Base-by-base conservation (phyloP, 2,113 vertebrate genomes). In the Plecotus auritus region DNA sequence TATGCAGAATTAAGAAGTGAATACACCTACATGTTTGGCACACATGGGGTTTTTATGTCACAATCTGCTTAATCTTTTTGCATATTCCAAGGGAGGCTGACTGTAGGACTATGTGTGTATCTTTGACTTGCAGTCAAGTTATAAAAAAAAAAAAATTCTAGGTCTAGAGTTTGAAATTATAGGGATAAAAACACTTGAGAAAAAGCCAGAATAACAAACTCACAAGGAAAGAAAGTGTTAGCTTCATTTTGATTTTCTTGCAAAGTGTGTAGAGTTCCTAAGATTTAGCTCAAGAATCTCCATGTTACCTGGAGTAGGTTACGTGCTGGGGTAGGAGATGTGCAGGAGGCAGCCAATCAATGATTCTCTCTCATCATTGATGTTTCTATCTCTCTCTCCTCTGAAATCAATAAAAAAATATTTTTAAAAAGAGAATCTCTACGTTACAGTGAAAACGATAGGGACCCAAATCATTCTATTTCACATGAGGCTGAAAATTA, bases 41-140 rank as follows among this genome's bases (percentile, higher is more conserved):
- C 73, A 76, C 77, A 42, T 86, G 61, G 73, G 80, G 16, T 78
- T 95, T 91, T 82, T 83, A 88, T 92, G 95, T 93, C 78, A 83
- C 97, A 97, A 92, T 96, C 95, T 97, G 96, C 94, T 96, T 76
- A 40, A 92, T 95, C 83, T 73, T 83, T 81, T 74, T 74, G 47
- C 67, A 82, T 77, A 92, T 96, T 92, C 85, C 82, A 70, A 95
- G 74, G 77, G 92, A 94, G 81, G 67, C 49, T 95, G 12, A 13
- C 82, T 92, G 92, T 93, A 95, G 97, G 96, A 95, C 95, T 93
- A n/a, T 91, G 59, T 91, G 66, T 93, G 61, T 59, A 67, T 88
- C 76, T 87, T 66, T 13, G 1, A 80, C 82, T 95, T 95, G 67
- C 51, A 88, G 81, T 88, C 73, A 88, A 94, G 85, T 92, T 97